Evolutionary conservation across 2,888 invertebrate species (phyloP).

Genomic region (Chrysopilus asiliformis): DNA sequence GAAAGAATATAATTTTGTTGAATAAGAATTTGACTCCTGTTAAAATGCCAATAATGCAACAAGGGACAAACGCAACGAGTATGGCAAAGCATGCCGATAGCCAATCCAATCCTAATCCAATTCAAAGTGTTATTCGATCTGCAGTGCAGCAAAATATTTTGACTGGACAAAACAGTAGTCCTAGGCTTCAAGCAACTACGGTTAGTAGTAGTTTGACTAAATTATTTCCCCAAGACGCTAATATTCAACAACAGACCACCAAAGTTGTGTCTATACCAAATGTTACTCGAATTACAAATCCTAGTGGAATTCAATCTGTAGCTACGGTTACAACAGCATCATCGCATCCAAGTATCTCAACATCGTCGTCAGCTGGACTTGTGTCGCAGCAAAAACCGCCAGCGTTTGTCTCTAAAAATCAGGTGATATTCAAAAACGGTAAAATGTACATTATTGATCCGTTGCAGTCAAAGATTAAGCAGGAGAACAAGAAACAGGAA

Average conservation of each 20-base stretch:
- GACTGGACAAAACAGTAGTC: neutral
- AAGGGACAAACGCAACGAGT: neutral
- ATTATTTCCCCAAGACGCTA: neutral
- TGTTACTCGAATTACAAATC: neutral
- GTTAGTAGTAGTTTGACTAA: no score
- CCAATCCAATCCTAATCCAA: neutral
- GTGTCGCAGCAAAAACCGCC: neutral
- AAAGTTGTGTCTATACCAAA: neutral
- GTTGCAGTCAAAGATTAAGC: constrained; percentile 27
- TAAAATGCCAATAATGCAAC: neutral
- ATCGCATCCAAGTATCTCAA: no score
- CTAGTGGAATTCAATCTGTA: no score
- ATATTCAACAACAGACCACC: neutral
- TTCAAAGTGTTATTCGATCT: no score
- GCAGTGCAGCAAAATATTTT: neutral
- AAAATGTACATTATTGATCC: constrained; percentile 34
- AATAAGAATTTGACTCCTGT: neutral
- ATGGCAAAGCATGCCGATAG: neutral
- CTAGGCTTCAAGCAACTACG: no score
- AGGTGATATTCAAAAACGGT: constrained; percentile 29
- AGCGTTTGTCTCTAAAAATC: no score
- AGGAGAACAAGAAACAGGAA: constrained; percentile 26
- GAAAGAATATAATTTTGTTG: no score
- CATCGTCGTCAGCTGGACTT: neutral
- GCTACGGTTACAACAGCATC: no score